phyloP scores from a whole-genome alignment of 2,888 invertebrate genomes.

The Chromoteleia sp. region DNA sequence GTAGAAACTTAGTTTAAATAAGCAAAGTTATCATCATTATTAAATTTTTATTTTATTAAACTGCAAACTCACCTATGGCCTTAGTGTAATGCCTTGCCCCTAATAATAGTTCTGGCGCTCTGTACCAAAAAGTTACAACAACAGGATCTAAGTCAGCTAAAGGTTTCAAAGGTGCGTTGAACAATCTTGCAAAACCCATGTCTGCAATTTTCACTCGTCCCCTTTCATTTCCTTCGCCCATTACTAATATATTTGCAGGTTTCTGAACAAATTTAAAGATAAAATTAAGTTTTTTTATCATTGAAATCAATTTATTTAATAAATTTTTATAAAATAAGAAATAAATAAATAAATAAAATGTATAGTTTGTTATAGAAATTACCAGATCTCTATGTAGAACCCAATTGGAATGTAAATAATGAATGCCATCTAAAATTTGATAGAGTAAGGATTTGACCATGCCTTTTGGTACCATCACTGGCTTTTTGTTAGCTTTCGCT shows the following conservation, averaged over 20 bases:
- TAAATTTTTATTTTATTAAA: not conserved
- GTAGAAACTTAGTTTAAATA: no score
- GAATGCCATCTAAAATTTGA: slow-evolving; percentile 99
- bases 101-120: slow-evolving; percentile 97
- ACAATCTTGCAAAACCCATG: slow-evolving; percentile 99
- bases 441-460: slow-evolving; percentile 99
- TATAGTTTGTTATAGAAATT: slow-evolving; percentile 77
- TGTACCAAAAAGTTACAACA: slow-evolving; percentile 99
- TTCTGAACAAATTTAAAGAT: slow-evolving; percentile 87
- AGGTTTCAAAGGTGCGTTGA: slow-evolving; percentile 98
- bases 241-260: slow-evolving; percentile 99
- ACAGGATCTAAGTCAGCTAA: slow-evolving; percentile 99
- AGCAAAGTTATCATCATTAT: no score
- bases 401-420: slow-evolving; percentile 99
- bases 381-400: slow-evolving; percentile 98
- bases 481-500: slow-evolving; percentile 98
- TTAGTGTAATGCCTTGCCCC: slow-evolving; percentile 99
- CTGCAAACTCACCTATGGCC: slow-evolving; percentile 91
- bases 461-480: slow-evolving; percentile 97
- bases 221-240: slow-evolving; percentile 99
- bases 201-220: slow-evolving; percentile 99
- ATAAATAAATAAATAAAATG: no score
- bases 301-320: no score
- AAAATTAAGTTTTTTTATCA: no score
- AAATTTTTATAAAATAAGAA: no score